Evolutionary conservation across 1,140 invertebrate species (phyloP).

Genomic region (Lamellibrachia luymesi): DNA sequence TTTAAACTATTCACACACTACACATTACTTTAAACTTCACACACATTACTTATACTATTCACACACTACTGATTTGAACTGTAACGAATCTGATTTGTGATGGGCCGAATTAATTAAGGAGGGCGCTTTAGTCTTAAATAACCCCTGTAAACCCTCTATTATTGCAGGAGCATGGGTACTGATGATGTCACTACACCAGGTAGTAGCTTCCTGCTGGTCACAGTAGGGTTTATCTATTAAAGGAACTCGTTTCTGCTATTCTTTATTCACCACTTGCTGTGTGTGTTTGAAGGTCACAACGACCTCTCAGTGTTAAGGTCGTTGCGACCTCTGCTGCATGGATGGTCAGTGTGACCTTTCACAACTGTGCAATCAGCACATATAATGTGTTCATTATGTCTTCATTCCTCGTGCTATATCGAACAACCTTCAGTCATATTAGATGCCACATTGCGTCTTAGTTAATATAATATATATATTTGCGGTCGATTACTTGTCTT

Average conservation of each 20-base stretch:
- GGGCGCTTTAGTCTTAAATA: neutral
- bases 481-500: neutral
- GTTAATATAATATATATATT: constrained; percentile 1
- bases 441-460: neutral
- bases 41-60: too few species aligned
- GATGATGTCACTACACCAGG: neutral
- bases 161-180: neutral
- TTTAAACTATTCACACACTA: too few species aligned
- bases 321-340: neutral
- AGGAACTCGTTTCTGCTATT: neutral
- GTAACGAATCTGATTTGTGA: too few species aligned
- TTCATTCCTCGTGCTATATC: neutral
- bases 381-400: neutral
- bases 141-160: neutral
- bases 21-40: too few species aligned
- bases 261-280: neutral
- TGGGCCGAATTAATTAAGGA: neutral
- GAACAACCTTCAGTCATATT: neutral
- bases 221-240: neutral
- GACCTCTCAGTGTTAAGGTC: neutral
- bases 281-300: neutral
- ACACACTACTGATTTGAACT: too few species aligned
- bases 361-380: neutral
- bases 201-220: neutral
- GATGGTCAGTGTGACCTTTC: neutral